Percentiles rank a stretch among this genome's conserved stretches.
These are phyloP conservation scores for Pemphredon lugubris DNA, from an alignment of 2,888 invertebrate species.

Conservation along the genomic window DNA sequence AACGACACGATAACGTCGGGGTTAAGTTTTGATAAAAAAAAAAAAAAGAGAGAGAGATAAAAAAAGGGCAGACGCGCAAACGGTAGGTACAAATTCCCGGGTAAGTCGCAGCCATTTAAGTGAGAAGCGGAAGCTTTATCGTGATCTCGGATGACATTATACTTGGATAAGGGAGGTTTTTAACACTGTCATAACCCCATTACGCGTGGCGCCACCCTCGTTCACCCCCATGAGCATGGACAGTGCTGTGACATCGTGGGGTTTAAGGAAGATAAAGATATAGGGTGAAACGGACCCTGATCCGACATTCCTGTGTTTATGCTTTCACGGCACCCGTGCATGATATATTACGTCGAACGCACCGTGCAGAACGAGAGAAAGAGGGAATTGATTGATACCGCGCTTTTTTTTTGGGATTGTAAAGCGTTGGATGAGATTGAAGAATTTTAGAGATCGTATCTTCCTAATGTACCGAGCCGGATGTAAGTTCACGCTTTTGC, in stretches of 20 bases:
- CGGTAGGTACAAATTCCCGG: constrained; percentile 37
- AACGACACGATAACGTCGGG: no score
- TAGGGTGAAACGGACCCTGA: constrained; percentile 23
- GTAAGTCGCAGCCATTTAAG: constrained; percentile 55
- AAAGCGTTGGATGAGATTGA: constrained; percentile 6
- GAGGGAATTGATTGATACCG: constrained; percentile 41
- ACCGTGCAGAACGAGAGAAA: constrained; percentile 4
- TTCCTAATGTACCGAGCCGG: constrained; percentile 16
- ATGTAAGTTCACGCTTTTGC: background rate
- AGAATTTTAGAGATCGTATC: constrained; percentile 8
- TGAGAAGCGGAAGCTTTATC: constrained; percentile 59
- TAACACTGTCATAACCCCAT: constrained; percentile 67
- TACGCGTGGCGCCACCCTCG: constrained; percentile 58
- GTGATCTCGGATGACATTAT: constrained; percentile 63
- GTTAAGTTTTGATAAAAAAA: background rate
- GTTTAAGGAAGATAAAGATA: constrained; percentile 55
- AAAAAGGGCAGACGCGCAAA: background rate
- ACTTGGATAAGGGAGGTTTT: constrained; percentile 66
- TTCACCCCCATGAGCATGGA: constrained; percentile 24
- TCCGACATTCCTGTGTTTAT: constrained; percentile 28
- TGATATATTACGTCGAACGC: constrained; percentile 25
- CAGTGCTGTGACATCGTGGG: constrained; percentile 34
- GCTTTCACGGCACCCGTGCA: constrained; percentile 12
- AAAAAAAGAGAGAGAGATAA: no score
- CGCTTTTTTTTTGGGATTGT: constrained; percentile 4